phyloP scores from a whole-genome alignment of 1,140 invertebrate species.

The honey bee (Apis mellifera) region Amel_HAv3.1 CM009931.2:19359001-19359500 shows the following conservation, averaged over 20 bases:
- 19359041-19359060: background rate
- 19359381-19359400: background rate
- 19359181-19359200: background rate
- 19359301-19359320: background rate
- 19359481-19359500: slow-evolving; percentile 31
- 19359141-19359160: background rate
- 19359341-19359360: background rate
- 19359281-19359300: background rate
- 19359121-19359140: background rate
- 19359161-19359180: slow-evolving; percentile 14
- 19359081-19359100: background rate
- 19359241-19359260: background rate
- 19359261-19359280: background rate
- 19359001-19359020: background rate
- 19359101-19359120: background rate
- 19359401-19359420: background rate
- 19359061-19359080: background rate
- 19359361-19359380: background rate
- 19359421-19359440: background rate
- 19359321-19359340: background rate
- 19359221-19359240: slow-evolving; percentile 19
- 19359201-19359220: slow-evolving; percentile 21
- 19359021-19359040: background rate
- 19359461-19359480: slow-evolving; percentile 31
- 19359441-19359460: background rate